phyloP scores from a whole-genome alignment of 2,113 vertebrate species.

The Papio anubis region DNA sequence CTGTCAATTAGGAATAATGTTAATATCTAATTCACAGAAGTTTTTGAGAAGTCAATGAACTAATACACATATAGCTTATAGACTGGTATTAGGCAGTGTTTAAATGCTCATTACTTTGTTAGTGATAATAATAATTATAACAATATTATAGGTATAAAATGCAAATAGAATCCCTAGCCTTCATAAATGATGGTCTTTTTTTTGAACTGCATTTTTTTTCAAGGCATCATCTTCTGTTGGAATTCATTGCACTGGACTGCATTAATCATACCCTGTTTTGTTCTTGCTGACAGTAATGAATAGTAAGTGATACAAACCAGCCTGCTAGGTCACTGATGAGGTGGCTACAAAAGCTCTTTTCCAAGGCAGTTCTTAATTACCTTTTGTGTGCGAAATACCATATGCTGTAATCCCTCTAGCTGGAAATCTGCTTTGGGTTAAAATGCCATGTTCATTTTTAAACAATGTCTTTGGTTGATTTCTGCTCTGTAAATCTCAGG shows the following conservation, averaged over 20 bases:
- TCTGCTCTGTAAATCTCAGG: not conserved
- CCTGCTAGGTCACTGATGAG: slow-evolving; percentile 69
- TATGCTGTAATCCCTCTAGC: slow-evolving; percentile 32
- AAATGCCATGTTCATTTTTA: not conserved
- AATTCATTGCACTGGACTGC: slow-evolving; percentile 51
- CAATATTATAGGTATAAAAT: not conserved
- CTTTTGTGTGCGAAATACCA: slow-evolving; percentile 68
- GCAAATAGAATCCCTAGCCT: not conserved
- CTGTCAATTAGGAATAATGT: slow-evolving; percentile 28
- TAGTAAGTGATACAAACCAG: slow-evolving; percentile 76
- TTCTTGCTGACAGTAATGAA: slow-evolving; percentile 77
- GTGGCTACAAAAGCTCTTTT: slow-evolving; percentile 64
- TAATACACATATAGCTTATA: not conserved
- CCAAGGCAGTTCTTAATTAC: slow-evolving; percentile 74
- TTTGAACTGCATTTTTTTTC: slow-evolving; percentile 22
- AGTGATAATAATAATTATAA: slow-evolving; percentile 30
- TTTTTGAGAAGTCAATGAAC: slow-evolving; percentile 3
- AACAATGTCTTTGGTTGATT: slow-evolving; percentile 22
- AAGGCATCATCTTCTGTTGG: slow-evolving; percentile 36
- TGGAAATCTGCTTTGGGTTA: slow-evolving; percentile 51
- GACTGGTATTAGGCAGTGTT: not conserved
- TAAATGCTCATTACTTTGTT: slow-evolving; percentile 40
- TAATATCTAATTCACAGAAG: not conserved
- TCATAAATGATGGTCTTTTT: slow-evolving; percentile 43
- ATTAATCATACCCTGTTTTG: slow-evolving; percentile 77